Percentiles rank a stretch among this genome's conserved stretches.
Conservation (phyloP, 2,113 vertebrate species). For the Amphiprion ocellaris region DNA sequence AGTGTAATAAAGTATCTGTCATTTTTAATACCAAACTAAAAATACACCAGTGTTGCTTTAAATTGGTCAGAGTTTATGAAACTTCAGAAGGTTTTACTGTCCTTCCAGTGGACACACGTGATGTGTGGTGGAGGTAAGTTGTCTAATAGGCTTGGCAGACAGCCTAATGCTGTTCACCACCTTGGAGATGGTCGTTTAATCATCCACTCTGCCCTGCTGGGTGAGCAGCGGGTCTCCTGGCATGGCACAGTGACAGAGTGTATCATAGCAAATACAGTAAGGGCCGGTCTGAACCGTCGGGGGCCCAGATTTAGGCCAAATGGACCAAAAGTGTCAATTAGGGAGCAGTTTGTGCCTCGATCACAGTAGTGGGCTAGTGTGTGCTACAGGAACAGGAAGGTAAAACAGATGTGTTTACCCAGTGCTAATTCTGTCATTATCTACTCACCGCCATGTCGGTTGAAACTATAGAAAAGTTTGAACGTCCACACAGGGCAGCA, state of each 20-base stretch:
- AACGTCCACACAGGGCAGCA: background rate
- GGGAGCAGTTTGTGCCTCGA: conserved; percentile 4
- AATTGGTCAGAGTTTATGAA: conserved; percentile 29
- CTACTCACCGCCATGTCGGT: background rate
- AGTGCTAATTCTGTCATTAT: background rate
- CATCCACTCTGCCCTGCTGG: conserved; percentile 58
- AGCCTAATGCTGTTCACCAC: conserved; percentile 54
- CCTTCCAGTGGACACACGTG: background rate
- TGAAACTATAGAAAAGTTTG: background rate
- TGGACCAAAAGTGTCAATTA: conserved; percentile 30
- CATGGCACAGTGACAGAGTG: conserved; percentile 44
- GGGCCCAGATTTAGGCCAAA: conserved; percentile 36
- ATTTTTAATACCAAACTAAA: background rate
- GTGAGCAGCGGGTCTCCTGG: conserved; percentile 67
- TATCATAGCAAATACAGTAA: conserved; percentile 23
- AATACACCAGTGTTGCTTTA: background rate
- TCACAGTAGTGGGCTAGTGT: background rate
- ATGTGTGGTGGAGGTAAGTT: conserved; percentile 29
- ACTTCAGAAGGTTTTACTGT: conserved; percentile 38
- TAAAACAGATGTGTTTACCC: conserved; percentile 1
- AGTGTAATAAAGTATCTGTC: background rate
- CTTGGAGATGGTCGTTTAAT: conserved; percentile 71
- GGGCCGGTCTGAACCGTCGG: conserved; percentile 30
- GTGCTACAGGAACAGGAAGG: background rate
- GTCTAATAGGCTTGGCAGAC: conserved; percentile 54